Evolutionary conservation across 2,797 vertebrate genomes (phyloP).

Genomic region (Sparidentex hasta): DNA sequence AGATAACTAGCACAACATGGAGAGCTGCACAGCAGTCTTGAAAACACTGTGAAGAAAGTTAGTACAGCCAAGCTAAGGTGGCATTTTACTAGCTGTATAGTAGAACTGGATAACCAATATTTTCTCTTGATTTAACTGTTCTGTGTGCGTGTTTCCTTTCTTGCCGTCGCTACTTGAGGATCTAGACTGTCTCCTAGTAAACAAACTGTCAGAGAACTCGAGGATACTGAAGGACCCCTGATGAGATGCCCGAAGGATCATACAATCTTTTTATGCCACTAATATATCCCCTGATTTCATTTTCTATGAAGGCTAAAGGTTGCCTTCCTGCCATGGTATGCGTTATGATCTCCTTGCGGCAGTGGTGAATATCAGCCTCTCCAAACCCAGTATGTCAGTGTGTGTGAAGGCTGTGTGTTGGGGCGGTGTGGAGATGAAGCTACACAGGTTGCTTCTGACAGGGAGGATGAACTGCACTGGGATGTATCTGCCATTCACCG

Average conservation of each 20-base stretch:
- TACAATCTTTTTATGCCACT: background rate
- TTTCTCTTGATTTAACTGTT: background rate
- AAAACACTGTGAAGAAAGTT: background rate
- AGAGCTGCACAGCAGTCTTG: background rate
- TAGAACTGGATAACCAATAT: too few species aligned
- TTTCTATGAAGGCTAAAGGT: background rate
- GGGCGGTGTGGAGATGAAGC: conserved; percentile 30
- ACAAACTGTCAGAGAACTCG: background rate
- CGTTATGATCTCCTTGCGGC: background rate
- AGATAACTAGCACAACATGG: conserved; percentile 43
- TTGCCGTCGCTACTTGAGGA: background rate
- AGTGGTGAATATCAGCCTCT: background rate
- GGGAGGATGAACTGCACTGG: conserved; percentile 48
- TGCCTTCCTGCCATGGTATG: background rate
- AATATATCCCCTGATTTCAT: too few species aligned
- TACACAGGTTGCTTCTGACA: conserved; percentile 48
- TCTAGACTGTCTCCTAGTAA: background rate
- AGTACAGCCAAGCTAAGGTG: background rate
- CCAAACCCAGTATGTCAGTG: conserved; percentile 52
- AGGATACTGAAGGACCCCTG: background rate
- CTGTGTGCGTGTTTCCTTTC: background rate
- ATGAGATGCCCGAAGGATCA: background rate
- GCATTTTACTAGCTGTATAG: too few species aligned
- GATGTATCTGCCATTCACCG: conserved; percentile 16
- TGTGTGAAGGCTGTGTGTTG: conserved; percentile 48